Evolutionary conservation across 2,113 vertebrate genomes (phyloP), one percentile per base, ranked within the genome.

Genomic region (Mugil cephalus): DNA sequence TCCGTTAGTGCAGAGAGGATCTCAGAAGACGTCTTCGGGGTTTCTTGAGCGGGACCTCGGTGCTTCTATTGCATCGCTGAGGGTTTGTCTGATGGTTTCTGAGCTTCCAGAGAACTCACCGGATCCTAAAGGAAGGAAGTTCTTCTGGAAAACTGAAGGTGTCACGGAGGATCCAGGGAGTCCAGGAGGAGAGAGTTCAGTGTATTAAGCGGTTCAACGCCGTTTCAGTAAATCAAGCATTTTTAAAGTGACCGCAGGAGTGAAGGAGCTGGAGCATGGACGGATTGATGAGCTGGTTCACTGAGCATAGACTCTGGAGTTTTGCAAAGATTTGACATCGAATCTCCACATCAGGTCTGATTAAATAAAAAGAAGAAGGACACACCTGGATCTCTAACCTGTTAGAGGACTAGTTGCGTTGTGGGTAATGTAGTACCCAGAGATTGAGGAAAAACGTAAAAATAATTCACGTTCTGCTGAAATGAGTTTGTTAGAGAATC

Each of bases 1-100:
- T 72, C 62, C 18, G 0, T 59, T 14, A 71, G 79, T 83, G 85
- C 70, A 68, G 78, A 71, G 69, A 17, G 53, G 39, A 1, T 34
- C 46, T 45, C 63, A 35, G 38, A 7, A 24, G n/a, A 11, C 1
- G 38, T 65, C 19, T 53, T 48, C 3, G 17, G 17, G 55, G 50
- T 58, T 39, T 42, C 39, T 43, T 4, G 8, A 8, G 4, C 9
- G 39, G 10, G 34, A n/a, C 48, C 18, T 63, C 34, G 60, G 59
- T 14, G 51, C 43, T 54, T 40, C 30, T 11, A n/a, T 5, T 30
- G 5, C 24, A 5, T 30, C 24, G 24, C 5, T 30, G 24, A 30
- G 2, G 24, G 24, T 30, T 30, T 30, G 2, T 30, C 24, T 30
- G 24, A 2, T 30, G 3, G 24, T 30, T 5, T n/a, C n/a, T n/a